phyloP scores from a whole-genome alignment of 2,888 invertebrate species.

The Drosophila tanythrix region DNA sequence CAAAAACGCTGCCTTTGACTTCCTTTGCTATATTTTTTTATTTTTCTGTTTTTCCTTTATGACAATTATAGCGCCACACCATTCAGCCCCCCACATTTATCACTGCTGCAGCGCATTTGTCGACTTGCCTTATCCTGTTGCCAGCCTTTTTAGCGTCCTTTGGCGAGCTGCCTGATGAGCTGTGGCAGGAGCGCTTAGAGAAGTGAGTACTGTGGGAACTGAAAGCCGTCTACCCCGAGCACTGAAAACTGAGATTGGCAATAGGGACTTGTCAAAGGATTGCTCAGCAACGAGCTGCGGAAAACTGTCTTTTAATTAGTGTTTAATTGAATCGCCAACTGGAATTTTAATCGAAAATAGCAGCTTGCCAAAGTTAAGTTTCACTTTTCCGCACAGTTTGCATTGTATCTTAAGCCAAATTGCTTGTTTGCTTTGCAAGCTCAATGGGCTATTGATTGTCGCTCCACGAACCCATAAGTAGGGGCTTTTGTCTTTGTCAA shows the following conservation, averaged over 20 bases:
- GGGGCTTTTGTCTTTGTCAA: constrained; percentile 18
- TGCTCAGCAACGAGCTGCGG: constrained; percentile 41
- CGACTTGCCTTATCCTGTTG: constrained; percentile 72
- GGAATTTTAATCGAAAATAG: constrained; percentile 80
- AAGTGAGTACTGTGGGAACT: constrained; percentile 4
- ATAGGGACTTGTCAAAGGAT: constrained; percentile 54
- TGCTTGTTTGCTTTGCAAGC: constrained; percentile 66
- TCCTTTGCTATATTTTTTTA: background rate
- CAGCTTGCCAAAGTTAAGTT: constrained; percentile 52
- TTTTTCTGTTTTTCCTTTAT: constrained; percentile 33
- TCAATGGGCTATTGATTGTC: constrained; percentile 57
- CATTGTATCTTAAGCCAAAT: constrained; percentile 67
- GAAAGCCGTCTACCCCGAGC: background rate
- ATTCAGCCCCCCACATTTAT: constrained; percentile 62
- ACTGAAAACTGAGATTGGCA: constrained; percentile 16
- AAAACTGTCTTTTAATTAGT: constrained; percentile 77
- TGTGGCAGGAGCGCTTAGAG: constrained; percentile 28
- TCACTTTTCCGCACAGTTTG: constrained; percentile 74
- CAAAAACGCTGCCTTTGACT: constrained; percentile 54
- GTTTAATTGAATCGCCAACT: constrained; percentile 79
- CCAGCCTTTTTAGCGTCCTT: constrained; percentile 35
- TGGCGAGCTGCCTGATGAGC: constrained; percentile 43
- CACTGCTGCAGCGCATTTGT: constrained; percentile 67
- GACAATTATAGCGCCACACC: constrained; percentile 61
- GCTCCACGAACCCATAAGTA: constrained; percentile 17